Evolutionary conservation across 2,113 vertebrate genomes (phyloP), one percentile per base, ranked within the genome.

Genomic region (Cyprinodon tularosa): DNA sequence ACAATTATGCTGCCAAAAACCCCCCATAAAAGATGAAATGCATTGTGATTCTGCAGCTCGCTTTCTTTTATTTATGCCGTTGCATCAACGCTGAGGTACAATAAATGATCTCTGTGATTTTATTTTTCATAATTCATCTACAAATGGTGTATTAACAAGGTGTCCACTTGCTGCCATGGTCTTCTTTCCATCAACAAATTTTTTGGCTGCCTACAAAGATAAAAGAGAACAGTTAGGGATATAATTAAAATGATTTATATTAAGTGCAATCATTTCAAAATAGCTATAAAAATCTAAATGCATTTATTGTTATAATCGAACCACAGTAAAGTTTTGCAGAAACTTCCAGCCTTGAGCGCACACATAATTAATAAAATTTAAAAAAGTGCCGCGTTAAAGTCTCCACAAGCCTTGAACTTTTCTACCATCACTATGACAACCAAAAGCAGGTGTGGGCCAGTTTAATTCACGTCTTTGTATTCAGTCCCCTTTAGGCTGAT

Each of bases 111-210:
- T 62, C 66, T 72, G 0, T 9, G 22, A 36, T 68, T 45, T 68
- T 48, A 29, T 29, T 42, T 73, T 88, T 93, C 87, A 94, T 83
- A 92, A 63, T 90, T 98, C 96, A 77, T 98, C 96, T 69, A 95
- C 80, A 88, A 97, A 98, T 15, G 96, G 96, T 47, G 96, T 96
- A 83, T 94, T 95, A 65, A 86, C 87, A 85, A 98, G 92, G 45
- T 96, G 90, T 76, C 97, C 97, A 36, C 91, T 89, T 17, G 95
- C 94, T 84, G 95, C 93, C 96, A 99, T 96, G 3, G 95, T 96
- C 89, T 98, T 99, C 92, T 95, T 96, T 76, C 96, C 94, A 80
- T 82, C 92, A 66, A 96, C 86, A 93, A 98, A 98, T 85, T 94
- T 96, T 86, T 96, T 97, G n/a, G 97, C 97, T 88, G 94, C 97